A percentile compares a stretch with the other conserved stretches of the same genome.
Evolutionary conservation across 2,797 vertebrate genomes (phyloP).

Genomic region (Discoglossus pictus): DNA sequence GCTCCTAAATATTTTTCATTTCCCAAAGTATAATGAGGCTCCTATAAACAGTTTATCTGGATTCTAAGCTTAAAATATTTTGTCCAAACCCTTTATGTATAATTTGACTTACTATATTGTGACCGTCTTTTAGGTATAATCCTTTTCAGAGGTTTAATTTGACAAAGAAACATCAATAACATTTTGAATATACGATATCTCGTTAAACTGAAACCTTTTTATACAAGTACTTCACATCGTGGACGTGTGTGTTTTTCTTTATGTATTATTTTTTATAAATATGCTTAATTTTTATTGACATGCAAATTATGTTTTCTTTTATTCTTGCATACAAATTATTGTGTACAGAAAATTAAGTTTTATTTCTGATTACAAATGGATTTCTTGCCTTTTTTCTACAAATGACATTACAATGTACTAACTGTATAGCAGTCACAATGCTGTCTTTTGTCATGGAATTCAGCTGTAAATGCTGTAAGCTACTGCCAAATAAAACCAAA

Average conservation of each 20-base stretch:
- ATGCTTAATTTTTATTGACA: neutral
- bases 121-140: constrained; percentile 66
- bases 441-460: constrained; percentile 54
- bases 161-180: constrained; percentile 85
- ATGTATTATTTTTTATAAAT: neutral
- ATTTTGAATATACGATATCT: constrained; percentile 78
- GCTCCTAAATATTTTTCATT: too few relatives aligned
- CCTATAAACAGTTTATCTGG: too few relatives aligned
- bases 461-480: constrained; percentile 70
- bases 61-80: neutral
- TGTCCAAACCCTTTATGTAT: neutral
- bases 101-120: constrained; percentile 3
- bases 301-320: too few relatives aligned
- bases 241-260: neutral
- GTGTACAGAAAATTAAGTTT: constrained; percentile 14
- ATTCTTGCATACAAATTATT: too few relatives aligned
- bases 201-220: constrained; percentile 74
- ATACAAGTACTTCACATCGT: neutral
- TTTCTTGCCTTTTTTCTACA: constrained; percentile 49
- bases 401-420: constrained; percentile 60
- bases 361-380: constrained; percentile 19
- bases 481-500: constrained; percentile 72
- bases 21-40: too few relatives aligned
- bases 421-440: constrained; percentile 41
- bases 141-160: constrained; percentile 72